Conservation (phyloP, 2,888 invertebrate genomes). For the Philonicus albiceps region DNA sequence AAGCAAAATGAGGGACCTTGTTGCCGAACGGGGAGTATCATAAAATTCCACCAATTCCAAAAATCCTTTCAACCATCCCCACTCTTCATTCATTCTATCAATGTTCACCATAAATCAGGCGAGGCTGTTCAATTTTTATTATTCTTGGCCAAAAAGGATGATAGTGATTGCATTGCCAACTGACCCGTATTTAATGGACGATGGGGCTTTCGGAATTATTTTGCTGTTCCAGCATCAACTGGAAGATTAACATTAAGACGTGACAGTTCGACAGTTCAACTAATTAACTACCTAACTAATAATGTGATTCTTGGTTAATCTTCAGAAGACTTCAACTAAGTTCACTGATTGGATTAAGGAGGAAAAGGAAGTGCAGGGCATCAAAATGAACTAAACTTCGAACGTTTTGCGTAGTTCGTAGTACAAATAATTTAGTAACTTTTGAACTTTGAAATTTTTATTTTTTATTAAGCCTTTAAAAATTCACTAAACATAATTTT, state of each 20-base stretch:
- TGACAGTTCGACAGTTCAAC: background rate
- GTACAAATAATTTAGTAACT: background rate
- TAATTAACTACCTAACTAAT: background rate
- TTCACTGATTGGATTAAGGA: background rate
- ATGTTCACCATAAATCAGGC: background rate
- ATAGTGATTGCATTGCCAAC: background rate
- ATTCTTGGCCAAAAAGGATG: background rate
- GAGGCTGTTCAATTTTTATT: background rate
- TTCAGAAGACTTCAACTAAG: background rate
- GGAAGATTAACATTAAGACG: background rate
- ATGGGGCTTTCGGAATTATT: background rate
- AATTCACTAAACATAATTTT: too few species aligned
- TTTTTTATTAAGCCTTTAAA: too few species aligned
- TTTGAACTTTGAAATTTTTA: background rate
- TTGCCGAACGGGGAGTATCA: background rate
- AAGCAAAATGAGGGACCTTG: background rate
- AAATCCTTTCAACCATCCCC: background rate
- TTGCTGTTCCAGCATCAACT: background rate
- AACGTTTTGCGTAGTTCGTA: background rate
- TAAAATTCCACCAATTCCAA: background rate
- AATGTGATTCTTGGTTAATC: background rate
- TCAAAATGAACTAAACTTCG: background rate
- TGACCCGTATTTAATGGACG: background rate
- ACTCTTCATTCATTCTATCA: background rate
- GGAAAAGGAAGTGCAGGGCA: background rate